Base-by-base conservation (phyloP, 2,113 vertebrate genomes). In the Quiscalus mexicanus region DNA sequence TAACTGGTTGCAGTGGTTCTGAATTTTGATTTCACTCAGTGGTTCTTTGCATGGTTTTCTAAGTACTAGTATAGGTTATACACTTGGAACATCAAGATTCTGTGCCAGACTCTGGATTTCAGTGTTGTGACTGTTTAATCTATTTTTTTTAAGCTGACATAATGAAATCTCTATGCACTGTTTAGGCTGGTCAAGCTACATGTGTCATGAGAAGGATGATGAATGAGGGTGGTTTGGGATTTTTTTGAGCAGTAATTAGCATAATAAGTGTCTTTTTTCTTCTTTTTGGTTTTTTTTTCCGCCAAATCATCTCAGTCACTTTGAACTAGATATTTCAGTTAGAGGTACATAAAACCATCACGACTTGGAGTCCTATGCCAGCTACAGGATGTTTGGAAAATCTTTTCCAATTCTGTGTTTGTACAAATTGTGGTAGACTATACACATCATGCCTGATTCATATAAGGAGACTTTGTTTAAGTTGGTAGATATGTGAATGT, bases 231-330 rank as follows among this genome's bases (percentile, higher is more conserved):
- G 4, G 2, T 5, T 24, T 49, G 44, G n/a, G 42, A 28, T 1
- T 23, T 85, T 67, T 73, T 92, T 42, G 20, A 80, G 47, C n/a
- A 68, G 56, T 52, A 39, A 83, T 92, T 91, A 75, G 33, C 27
- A 23, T 67, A 65, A 44, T 47, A 39, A 60, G 18, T 58, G 16
- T 25, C 4, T 58, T 73, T 56, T 68, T 60, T 23, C 5, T 10
- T 3, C 14, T 50, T 25, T 49, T 3, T 7, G 3, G 3, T 24
- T 2, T 9, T 3, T 11, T 18, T 8, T 21, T 0, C 4, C 10
- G 6, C 19, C 11, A 10, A 81, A 50, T 50, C 12, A 6, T 50
- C 13, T 27, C 25, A 27, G 37, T 70, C 45, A 35, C n/a, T 81
- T 84, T 70, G 42, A 25, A 63, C 49, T 25, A 14, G 1, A 3